Percentiles rank a stretch among this genome's conserved stretches.
phyloP scores from a whole-genome alignment of 2,113 vertebrate species.

The Rhinogobius similis region DNA sequence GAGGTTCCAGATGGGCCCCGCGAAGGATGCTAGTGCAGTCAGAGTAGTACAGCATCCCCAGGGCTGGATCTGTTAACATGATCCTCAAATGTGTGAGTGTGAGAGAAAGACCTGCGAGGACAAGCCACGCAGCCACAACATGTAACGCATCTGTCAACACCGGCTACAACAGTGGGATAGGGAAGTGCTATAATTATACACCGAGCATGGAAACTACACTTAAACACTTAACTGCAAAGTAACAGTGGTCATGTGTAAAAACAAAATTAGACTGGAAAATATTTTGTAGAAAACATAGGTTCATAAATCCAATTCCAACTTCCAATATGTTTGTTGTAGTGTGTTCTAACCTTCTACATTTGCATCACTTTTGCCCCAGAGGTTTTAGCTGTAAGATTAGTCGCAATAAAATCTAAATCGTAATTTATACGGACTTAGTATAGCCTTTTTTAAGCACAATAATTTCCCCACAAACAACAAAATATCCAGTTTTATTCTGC shows the following conservation, averaged over 20 bases:
- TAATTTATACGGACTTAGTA: too few species aligned
- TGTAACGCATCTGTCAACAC: slow-evolving; percentile 46
- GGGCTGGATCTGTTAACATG: slow-evolving; percentile 54
- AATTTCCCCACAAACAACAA: too few species aligned
- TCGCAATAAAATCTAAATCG: too few species aligned
- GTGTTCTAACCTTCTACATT: too few species aligned
- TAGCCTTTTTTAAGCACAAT: too few species aligned
- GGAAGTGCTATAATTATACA: slow-evolving; percentile 9
- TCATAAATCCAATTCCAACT: too few species aligned
- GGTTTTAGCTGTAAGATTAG: too few species aligned
- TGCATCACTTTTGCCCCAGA: too few species aligned
- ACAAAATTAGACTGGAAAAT: too few species aligned
- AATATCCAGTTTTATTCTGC: too few species aligned
- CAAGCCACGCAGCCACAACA: slow-evolving; percentile 25
- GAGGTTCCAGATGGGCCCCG: slow-evolving; percentile 65
- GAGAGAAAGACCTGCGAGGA: slow-evolving; percentile 22
- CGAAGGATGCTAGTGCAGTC: slow-evolving; percentile 62
- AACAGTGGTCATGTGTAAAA: neutral
- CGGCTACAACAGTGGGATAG: slow-evolving; percentile 4
- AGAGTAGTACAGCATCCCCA: slow-evolving; percentile 46
- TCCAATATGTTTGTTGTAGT: too few species aligned
- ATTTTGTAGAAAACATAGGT: too few species aligned
- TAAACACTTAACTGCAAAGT: neutral
- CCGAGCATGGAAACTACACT: neutral
- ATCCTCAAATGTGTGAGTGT: slow-evolving; percentile 37